Conservation (phyloP, 2,797 vertebrate genomes). For the Pangasius krempfi region DNA sequence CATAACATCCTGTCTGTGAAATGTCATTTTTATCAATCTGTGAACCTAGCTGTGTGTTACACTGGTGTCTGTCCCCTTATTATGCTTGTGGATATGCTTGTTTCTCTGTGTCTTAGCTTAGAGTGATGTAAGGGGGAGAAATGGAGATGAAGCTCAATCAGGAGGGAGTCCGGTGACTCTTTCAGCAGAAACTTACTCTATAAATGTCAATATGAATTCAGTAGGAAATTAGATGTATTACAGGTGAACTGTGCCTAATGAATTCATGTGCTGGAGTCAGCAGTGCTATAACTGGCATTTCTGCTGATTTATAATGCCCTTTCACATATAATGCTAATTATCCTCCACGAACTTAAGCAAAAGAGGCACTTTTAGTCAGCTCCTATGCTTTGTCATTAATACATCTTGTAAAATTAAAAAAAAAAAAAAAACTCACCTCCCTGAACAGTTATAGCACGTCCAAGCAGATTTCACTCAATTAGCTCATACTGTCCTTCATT, state of each 20-base stretch:
- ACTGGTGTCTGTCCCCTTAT: conserved; percentile 32
- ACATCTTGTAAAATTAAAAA: conserved; percentile 12
- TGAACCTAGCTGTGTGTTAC: conserved; percentile 24
- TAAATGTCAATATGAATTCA: conserved; percentile 62
- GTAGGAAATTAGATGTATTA: conserved; percentile 56
- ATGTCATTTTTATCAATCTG: conserved; percentile 11
- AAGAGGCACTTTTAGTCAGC: conserved; percentile 29
- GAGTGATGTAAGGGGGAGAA: not conserved
- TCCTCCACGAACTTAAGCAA: conserved; percentile 40
- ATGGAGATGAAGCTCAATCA: conserved; percentile 34
- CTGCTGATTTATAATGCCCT: conserved; percentile 57
- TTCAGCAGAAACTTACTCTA: conserved; percentile 56
- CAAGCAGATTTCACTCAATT: conserved; percentile 44
- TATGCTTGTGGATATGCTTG: conserved; percentile 23
- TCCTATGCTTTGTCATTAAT: conserved; percentile 32
- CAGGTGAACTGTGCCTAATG: conserved; percentile 57
- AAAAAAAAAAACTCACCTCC: not conserved
- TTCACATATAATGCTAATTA: conserved; percentile 60
- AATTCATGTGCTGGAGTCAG: conserved; percentile 58
- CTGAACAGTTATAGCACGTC: conserved; percentile 42
- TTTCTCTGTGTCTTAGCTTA: conserved; percentile 16
- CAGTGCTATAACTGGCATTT: conserved; percentile 43
- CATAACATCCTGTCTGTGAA: conserved; percentile 22
- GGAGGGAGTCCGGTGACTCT: conserved; percentile 41
- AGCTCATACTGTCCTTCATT: conserved; percentile 21